Evolutionary conservation across 2,113 vertebrate genomes (phyloP).

Genomic region (Saguinus midas): DNA sequence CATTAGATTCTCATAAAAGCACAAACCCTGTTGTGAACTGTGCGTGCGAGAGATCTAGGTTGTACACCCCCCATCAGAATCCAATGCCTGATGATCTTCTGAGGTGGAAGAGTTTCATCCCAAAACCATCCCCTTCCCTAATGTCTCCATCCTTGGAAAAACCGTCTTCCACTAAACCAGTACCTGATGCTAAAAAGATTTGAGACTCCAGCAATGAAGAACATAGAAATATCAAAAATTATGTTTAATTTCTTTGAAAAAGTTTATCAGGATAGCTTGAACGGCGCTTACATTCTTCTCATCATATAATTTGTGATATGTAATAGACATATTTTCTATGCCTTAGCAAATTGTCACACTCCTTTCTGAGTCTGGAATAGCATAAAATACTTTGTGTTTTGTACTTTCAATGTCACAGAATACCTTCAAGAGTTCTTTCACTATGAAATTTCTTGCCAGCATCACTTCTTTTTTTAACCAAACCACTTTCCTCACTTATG

Average conservation of each 20-base stretch:
- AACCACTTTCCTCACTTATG: not conserved
- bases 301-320: not conserved
- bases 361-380: not conserved
- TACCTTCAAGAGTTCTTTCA: not conserved
- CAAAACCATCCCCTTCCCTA: too few relatives aligned
- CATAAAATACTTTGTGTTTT: not conserved
- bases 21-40: too few relatives aligned
- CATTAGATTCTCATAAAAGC: too few relatives aligned
- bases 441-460: not conserved
- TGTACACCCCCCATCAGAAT: too few relatives aligned
- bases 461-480: not conserved
- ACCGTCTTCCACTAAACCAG: too few relatives aligned
- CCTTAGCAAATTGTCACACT: not conserved
- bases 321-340: not conserved
- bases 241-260: not conserved
- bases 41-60: too few relatives aligned
- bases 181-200: too few relatives aligned
- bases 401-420: not conserved
- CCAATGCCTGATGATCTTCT: too few relatives aligned
- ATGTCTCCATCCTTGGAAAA: too few relatives aligned
- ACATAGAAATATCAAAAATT: not conserved
- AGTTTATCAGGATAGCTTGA: not conserved
- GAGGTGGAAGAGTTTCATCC: too few relatives aligned
- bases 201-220: not conserved
- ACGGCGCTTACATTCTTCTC: not conserved